Base-by-base conservation (phyloP, 2,797 vertebrate genomes). In the Sebastes hubbsi region DNA sequence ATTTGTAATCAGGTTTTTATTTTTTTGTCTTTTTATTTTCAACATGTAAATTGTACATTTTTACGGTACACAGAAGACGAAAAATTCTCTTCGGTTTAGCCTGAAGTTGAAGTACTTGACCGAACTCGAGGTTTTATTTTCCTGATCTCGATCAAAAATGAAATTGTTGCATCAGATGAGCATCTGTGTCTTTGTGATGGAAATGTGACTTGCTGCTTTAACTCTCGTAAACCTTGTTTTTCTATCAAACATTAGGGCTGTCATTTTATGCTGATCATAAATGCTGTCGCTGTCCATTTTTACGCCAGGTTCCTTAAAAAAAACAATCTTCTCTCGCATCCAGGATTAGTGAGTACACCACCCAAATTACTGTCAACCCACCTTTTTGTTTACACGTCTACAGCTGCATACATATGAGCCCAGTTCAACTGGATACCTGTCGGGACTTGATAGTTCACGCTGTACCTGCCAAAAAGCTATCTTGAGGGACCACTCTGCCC, bases 151-250 rank as follows among this genome's bases (percentile, higher is more conserved):
- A 91, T 93, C 83, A 71, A 83, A 49, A 90, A 76, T 86, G 83
- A 91, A 93, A 87, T 79, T 76, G 83, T 93, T 82, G 82, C 90
- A 86, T 93, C 92, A 86, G 89, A 94, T 87, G 87, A 91, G 85
- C 84, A 86, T 93, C 87, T 85, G 92, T 93, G 93, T 94, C 85
- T 93, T 92, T 86, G 88, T 93, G 91, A 94, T 91, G 88, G 82
- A 94, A 95, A 91, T 90, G 92, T 95, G 91, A 95, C 88, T 93
- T 92, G 94, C 93, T 92, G 93, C 91, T 94, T 95, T 92, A 89
- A 90, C 80, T 92, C 91, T 88, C 90, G 85, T 92, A 85, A 82
- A 82, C 62, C 62, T 92, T 89, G 88, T 87, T 91, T 92, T 92
- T 91, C 87, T 92, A 85, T 91, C 81, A 62, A 82, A 92, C 84